phyloP scores from a whole-genome alignment of 2,888 invertebrate species.

The Schizotus pectinicornis region DNA sequence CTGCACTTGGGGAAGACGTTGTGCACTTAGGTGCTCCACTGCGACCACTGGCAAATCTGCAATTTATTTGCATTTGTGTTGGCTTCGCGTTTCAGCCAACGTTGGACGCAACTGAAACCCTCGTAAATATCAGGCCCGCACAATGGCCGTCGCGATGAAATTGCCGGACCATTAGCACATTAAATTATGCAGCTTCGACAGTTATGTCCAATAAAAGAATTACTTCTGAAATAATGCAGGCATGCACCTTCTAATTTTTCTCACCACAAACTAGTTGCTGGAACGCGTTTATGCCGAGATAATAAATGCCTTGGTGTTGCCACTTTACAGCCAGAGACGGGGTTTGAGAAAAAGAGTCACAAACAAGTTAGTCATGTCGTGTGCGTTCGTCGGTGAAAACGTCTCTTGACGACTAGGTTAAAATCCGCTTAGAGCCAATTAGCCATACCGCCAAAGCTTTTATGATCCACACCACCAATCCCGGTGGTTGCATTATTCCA shows the following conservation, averaged over 20 bases:
- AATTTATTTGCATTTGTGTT: no score
- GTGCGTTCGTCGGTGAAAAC: conserved; percentile 1
- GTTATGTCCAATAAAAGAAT: conserved; percentile 17
- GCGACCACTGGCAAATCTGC: no score
- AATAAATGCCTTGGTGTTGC: conserved; percentile 7
- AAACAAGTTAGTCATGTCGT: conserved; percentile 1
- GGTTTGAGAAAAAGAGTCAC: background rate
- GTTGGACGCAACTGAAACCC: no score
- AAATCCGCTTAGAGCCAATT: conserved; percentile 36
- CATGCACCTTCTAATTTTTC: conserved; percentile 1
- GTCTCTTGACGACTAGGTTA: conserved; percentile 7
- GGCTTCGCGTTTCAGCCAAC: no score
- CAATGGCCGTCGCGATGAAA: conserved; percentile 16
- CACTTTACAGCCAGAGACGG: conserved; percentile 1
- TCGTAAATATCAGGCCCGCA: conserved; percentile 9
- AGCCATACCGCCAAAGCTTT: conserved; percentile 31
- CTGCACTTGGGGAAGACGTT: no score
- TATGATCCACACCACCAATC: conserved; percentile 27
- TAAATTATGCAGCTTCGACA: conserved; percentile 18
- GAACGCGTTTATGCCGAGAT: background rate
- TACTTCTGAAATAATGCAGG: conserved; percentile 2
- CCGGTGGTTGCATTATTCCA: conserved; percentile 33
- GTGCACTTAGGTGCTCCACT: no score
- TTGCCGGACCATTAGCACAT: conserved; percentile 10
- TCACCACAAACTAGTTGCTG: conserved; percentile 4